Evolutionary conservation across 2,113 vertebrate genomes (phyloP).

Genomic region (Bos javanicus): DNA sequence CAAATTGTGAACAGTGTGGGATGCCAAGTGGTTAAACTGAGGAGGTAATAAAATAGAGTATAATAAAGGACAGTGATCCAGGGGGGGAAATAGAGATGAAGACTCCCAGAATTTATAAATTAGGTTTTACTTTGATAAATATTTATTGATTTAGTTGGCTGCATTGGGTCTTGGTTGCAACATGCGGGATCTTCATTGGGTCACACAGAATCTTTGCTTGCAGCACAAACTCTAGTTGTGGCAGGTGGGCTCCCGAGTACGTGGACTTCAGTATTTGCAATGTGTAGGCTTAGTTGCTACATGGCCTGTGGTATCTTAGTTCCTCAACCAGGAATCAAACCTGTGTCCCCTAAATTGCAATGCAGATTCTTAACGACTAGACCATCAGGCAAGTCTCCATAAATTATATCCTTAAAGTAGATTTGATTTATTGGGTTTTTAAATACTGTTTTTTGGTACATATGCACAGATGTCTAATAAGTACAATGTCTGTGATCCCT

Average conservation of each 20-base stretch:
- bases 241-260: not conserved
- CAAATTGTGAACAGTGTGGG: conserved; percentile 43
- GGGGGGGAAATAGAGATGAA: conserved; percentile 19
- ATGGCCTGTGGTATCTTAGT: not conserved
- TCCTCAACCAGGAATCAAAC: not conserved
- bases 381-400: not conserved
- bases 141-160: not conserved
- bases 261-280: not conserved
- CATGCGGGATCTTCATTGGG: not conserved
- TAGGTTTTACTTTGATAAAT: not conserved
- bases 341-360: not conserved
- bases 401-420: not conserved
- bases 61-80: conserved; percentile 47
- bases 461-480: not conserved
- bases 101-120: not conserved
- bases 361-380: not conserved
- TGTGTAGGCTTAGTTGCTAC: not conserved
- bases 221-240: not conserved
- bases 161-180: not conserved
- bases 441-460: not conserved
- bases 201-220: not conserved
- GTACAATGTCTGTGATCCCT: not conserved
- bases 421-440: not conserved
- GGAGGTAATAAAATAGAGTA: conserved; percentile 54
- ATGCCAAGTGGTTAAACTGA: conserved; percentile 67